Evolutionary conservation across 1,140 invertebrate genomes (phyloP).

Genomic region (Drosophila funebris): DNA sequence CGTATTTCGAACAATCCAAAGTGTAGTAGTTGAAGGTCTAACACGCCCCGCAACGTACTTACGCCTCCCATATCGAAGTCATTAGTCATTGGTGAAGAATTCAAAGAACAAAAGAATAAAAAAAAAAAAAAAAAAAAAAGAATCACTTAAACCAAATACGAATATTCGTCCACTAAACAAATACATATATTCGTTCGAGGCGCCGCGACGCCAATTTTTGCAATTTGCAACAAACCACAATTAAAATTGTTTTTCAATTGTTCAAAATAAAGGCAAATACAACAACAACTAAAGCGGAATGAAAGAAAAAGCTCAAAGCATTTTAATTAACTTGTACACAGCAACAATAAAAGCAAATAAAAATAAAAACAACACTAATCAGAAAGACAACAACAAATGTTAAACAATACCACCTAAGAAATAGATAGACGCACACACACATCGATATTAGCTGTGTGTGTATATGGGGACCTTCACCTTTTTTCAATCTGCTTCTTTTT

Average conservation of each 20-base stretch:
- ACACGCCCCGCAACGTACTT: not conserved
- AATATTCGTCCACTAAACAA: conserved; percentile 22
- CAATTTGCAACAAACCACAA: conserved; percentile 37
- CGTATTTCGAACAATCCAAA: conserved; percentile 8
- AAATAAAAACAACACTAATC: conserved; percentile 24
- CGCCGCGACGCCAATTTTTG: conserved; percentile 38
- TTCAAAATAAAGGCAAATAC: conserved; percentile 32
- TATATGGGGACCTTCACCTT: conserved; percentile 40
- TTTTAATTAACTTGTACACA: conserved; percentile 69
- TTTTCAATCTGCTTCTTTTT: conserved; percentile 33
- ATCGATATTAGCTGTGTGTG: not conserved
- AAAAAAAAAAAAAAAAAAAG: conserved; percentile 50
- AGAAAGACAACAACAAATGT: conserved; percentile 31
- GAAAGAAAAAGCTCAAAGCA: conserved; percentile 43
- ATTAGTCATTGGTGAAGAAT: conserved; percentile 69
- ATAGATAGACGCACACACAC: conserved; percentile 13
- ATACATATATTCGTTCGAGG: conserved; percentile 23
- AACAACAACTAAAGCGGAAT: conserved; percentile 38
- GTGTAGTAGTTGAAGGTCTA: conserved; percentile 58
- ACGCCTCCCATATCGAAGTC: not conserved
- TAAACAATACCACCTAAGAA: conserved; percentile 17
- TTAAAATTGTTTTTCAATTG: conserved; percentile 75
- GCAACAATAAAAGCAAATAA: conserved; percentile 13
- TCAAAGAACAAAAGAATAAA: conserved; percentile 56
- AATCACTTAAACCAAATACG: conserved; percentile 6